Conservation (phyloP, 2,797 vertebrate genomes). For the Cynodonichthys magdalenae region DNA sequence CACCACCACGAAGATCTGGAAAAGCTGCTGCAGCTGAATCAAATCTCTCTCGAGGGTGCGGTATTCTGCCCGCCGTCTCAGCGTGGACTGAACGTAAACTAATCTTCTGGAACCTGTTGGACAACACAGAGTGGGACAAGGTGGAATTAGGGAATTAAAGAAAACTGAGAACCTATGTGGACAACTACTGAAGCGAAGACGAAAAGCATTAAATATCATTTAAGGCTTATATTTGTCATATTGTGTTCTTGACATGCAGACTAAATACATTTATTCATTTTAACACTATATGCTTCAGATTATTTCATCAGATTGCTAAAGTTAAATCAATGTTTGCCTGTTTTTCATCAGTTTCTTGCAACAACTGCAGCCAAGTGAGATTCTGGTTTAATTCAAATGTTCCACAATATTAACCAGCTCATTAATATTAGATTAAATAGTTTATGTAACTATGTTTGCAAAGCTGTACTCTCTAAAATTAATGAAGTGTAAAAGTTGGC, state of each 20-base stretch:
- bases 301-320: not conserved
- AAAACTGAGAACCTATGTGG: not conserved
- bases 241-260: not conserved
- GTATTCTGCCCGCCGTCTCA: slow-evolving; percentile 89
- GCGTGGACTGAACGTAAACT: slow-evolving; percentile 85
- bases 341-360: no score
- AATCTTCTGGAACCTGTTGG: slow-evolving; percentile 75
- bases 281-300: slow-evolving; percentile 1
- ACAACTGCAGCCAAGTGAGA: no score
- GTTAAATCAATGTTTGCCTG: no score
- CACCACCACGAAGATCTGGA: slow-evolving; percentile 97
- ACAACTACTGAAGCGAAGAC: no score
- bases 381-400: no score
- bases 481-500: no score
- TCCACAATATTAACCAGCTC: no score
- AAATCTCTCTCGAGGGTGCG: slow-evolving; percentile 95
- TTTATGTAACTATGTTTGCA: no score
- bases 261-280: no score
- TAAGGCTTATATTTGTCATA: not conserved
- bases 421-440: no score
- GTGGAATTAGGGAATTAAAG: not conserved
- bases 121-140: slow-evolving; percentile 38
- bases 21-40: slow-evolving; percentile 92
- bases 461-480: no score
- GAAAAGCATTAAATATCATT: not conserved